Percentiles rank a stretch among this genome's conserved stretches.
Evolutionary conservation across 2,888 invertebrate species (phyloP).

Genomic region (Aproaerema taeniolella): DNA sequence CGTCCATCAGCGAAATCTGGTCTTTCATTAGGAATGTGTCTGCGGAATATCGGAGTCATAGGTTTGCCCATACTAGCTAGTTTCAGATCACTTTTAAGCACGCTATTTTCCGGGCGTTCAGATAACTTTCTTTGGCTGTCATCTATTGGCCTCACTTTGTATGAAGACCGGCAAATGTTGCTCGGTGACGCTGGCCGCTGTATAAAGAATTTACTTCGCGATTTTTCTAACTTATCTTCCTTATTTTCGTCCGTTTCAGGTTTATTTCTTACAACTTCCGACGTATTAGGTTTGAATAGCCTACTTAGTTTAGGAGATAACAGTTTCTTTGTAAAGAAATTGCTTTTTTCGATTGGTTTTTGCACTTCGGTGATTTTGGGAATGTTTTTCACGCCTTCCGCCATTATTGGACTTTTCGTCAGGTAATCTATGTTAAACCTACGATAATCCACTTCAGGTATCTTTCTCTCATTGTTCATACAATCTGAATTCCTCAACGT

Average conservation of each 20-base stretch:
- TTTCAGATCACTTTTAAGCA: constrained; percentile 57
- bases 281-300: constrained; percentile 51
- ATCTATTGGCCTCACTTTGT: constrained; percentile 47
- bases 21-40: constrained; percentile 42
- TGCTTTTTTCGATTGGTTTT: constrained; percentile 41
- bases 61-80: constrained; percentile 63
- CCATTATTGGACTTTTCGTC: constrained; percentile 38
- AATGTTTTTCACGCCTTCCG: constrained; percentile 43
- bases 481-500: constrained; percentile 34
- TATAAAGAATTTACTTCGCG: constrained; percentile 63
- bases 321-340: constrained; percentile 58
- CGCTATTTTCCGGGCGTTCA: constrained; percentile 29
- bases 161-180: constrained; percentile 35
- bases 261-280: constrained; percentile 41
- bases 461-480: constrained; percentile 33
- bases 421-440: constrained; percentile 50
- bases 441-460: constrained; percentile 42
- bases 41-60: constrained; percentile 65
- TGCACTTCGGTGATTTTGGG: constrained; percentile 32
- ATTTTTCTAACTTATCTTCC: constrained; percentile 40
- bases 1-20: constrained; percentile 54
- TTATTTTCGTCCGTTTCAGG: constrained; percentile 33
- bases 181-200: constrained; percentile 52
- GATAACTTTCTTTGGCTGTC: constrained; percentile 22
- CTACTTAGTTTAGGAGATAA: constrained; percentile 64